Percentiles rank a stretch among this genome's conserved stretches.
These are phyloP conservation scores for Mionectes olivaceus DNA, from an alignment of 2,797 vertebrate genomes.

Conservation along the genomic window DNA sequence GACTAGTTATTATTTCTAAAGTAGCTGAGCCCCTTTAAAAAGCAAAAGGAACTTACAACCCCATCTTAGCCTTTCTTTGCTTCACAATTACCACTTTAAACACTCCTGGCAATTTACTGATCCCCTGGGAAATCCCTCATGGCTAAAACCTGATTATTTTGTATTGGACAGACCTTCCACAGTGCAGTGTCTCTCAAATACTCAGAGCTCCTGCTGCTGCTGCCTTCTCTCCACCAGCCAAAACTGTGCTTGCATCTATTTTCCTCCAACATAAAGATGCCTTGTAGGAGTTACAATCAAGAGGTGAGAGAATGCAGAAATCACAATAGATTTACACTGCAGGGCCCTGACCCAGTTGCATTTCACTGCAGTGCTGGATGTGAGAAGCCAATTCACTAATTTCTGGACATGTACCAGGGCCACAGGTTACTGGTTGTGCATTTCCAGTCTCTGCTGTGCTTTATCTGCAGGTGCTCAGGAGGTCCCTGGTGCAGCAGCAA, in stretches of 20 bases:
- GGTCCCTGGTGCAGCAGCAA: not conserved
- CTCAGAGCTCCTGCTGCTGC: not conserved
- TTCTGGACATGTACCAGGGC: not conserved
- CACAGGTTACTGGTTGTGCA: not conserved
- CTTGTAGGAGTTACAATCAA: not conserved
- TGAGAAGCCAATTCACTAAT: not conserved
- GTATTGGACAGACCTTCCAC: not conserved
- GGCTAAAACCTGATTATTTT: not conserved
- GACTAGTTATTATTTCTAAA: not conserved
- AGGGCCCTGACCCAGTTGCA: not conserved
- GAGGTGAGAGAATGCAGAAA: not conserved
- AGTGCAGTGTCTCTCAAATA: not conserved
- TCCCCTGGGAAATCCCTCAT: not conserved
- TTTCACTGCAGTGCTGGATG: not conserved
- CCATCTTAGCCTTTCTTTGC: not conserved
- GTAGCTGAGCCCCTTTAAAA: not conserved
- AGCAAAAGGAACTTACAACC: not conserved
- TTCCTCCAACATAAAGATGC: not conserved
- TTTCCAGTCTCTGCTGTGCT: not conserved
- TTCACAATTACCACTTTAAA: not conserved
- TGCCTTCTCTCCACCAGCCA: not conserved
- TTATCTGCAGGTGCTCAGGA: not conserved
- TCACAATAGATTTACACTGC: not conserved
- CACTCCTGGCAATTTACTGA: not conserved
- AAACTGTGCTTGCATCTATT: not conserved